Evolutionary conservation across 1,140 invertebrate species (phyloP).

Genomic region (Drosophila repletoides): DNA sequence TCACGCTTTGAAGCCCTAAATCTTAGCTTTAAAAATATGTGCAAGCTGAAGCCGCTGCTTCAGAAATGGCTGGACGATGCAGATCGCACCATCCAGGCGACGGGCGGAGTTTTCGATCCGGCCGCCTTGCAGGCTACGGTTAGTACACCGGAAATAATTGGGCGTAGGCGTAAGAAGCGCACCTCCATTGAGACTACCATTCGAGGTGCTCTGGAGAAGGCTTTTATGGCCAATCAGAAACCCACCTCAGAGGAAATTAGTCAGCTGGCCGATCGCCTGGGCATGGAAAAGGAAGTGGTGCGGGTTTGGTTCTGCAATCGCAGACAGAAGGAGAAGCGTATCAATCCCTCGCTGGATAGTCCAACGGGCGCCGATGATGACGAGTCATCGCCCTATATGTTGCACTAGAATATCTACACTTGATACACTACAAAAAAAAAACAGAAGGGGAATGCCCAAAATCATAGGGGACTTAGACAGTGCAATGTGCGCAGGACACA

Average conservation of each 20-base stretch:
- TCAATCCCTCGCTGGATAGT: slow-evolving; percentile 87
- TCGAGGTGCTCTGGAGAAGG: slow-evolving; percentile 95
- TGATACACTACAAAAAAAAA: too few species aligned
- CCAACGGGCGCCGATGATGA: slow-evolving; percentile 74
- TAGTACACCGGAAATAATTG: slow-evolving; percentile 92
- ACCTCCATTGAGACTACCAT: slow-evolving; percentile 98
- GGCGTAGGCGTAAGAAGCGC: slow-evolving; percentile 96
- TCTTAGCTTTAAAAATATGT: slow-evolving; percentile 99
- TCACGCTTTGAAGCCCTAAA: slow-evolving; percentile 99
- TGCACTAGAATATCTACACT: slow-evolving; percentile 49
- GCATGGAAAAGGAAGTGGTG: slow-evolving; percentile 99
- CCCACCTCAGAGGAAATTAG: slow-evolving; percentile 98
- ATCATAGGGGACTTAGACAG: slow-evolving; percentile 45
- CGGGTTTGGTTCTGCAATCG: slow-evolving; percentile 98
- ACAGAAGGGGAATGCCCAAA: too few species aligned
- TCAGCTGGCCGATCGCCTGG: slow-evolving; percentile 93
- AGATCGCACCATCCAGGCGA: slow-evolving; percentile 93
- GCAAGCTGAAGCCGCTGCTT: slow-evolving; percentile 97
- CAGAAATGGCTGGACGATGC: slow-evolving; percentile 99
- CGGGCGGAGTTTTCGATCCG: slow-evolving; percentile 84
- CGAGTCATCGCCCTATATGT: slow-evolving; percentile 73
- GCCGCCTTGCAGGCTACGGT: slow-evolving; percentile 90
- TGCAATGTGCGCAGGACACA: slow-evolving; percentile 55
- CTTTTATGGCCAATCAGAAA: slow-evolving; percentile 97
- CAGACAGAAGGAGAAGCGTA: slow-evolving; percentile 94